Conservation (phyloP, 2,888 invertebrate species). For the Mystacides longicornis region DNA sequence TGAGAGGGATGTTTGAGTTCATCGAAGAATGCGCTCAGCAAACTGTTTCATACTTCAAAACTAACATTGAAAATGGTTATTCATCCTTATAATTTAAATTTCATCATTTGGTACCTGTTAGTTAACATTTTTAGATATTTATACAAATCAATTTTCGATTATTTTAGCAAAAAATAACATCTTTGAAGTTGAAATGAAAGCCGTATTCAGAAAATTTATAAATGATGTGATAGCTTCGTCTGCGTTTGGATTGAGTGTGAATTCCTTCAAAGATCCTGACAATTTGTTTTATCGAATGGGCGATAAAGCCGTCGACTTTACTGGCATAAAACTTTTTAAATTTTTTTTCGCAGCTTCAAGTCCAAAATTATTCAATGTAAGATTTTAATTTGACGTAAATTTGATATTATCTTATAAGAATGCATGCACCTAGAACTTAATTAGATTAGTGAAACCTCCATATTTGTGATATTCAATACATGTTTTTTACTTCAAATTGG, state of each 20-base stretch:
- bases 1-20: not conserved
- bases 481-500: too few relatives aligned
- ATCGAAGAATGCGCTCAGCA: not conserved
- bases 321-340: not conserved
- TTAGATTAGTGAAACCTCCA: too few relatives aligned
- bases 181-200: constrained; percentile 38
- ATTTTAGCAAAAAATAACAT: not conserved
- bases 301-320: not conserved
- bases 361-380: not conserved
- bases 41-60: not conserved
- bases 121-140: too few relatives aligned
- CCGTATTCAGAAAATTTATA: constrained; percentile 39
- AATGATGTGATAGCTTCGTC: constrained; percentile 49
- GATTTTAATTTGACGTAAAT: not conserved
- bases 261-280: not conserved
- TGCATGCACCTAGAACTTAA: too few relatives aligned
- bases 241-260: constrained; percentile 36
- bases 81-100: too few relatives aligned
- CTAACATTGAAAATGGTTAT: too few relatives aligned
- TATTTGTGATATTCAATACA: too few relatives aligned
- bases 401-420: too few relatives aligned
- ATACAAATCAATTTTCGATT: too few relatives aligned
- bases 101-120: too few relatives aligned
- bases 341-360: not conserved
- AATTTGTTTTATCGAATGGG: not conserved